phyloP scores from a whole-genome alignment of 2,797 vertebrate genomes.

The Chaetophractus vellerosus region DNA sequence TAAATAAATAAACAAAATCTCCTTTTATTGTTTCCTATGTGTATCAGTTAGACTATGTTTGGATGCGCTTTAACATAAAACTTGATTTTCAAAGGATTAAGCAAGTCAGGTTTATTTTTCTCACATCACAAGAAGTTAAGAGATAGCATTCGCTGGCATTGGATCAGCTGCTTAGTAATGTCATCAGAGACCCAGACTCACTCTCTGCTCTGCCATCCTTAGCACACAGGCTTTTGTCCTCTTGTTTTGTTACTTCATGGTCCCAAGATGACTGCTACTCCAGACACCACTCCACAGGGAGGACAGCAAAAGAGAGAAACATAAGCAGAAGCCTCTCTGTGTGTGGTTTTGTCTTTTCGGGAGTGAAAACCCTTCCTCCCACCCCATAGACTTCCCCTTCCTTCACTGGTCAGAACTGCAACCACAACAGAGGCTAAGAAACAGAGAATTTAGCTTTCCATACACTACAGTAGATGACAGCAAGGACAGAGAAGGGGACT shows the following conservation, averaged over 20 bases:
- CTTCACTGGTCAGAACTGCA: background rate
- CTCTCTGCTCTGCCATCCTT: background rate
- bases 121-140: background rate
- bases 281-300: background rate
- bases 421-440: background rate
- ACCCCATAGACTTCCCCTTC: background rate
- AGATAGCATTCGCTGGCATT: background rate
- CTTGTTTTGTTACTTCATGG: background rate
- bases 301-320: background rate
- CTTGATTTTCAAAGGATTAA: background rate
- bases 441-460: background rate
- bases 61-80: background rate
- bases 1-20: no score
- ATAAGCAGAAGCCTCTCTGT: background rate
- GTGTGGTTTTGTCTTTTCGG: background rate
- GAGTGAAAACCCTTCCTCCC: background rate
- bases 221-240: background rate
- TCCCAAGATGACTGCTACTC: background rate
- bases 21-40: background rate
- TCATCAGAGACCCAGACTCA: no score
- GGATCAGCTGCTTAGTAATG: rapidly evolving
- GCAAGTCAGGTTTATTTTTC: background rate
- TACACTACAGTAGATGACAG: background rate
- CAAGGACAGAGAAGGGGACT: background rate
- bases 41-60: background rate